Base-by-base conservation (phyloP, 2,797 vertebrate species). In the Enteromius paludinosus region DNA sequence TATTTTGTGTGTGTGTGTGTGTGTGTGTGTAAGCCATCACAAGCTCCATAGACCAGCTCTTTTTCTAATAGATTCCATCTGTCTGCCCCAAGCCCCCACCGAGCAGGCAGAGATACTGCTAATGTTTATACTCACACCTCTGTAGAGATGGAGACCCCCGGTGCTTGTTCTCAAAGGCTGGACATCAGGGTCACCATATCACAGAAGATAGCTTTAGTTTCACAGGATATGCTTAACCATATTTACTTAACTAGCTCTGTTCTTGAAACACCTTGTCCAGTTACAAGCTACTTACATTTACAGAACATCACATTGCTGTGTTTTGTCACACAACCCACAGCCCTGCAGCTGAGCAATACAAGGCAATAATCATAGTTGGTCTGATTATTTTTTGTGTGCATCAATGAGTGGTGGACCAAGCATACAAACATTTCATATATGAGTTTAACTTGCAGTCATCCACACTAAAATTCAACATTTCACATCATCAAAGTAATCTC, bases 41-140 rank as follows among this genome's bases (percentile, higher is more conserved):
- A 87, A 79, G 79, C 78, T 87, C 77, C 65, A 85, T 70, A 82
- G 70, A 83, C 66, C 72, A 80, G 64, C 65, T 87, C 76, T 66
- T 72, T 62, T 86, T 74, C 81, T 88, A 86, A 86, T 86, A 79
- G 83, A 85, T 83, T 88, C 87, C 85, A 81, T 88, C 85, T 87
- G 85, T 88, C 71, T 87, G 76, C 77, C 83, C 79, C 65, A 78
- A 77, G 84, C 87, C 83, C 85, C 84, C 83, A 87, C 84, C 68
- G 82, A 85, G 85, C 78, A 82, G 75, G 78, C 84, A 87, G 59
- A 84, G 76, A 83, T 84, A 33, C 56, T 80, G 87, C 83, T 84
- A 88, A 87, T 88, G 82, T 88, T 88, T 85, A 88, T 81, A 64
- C 81, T 83, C 77, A 83, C 85, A 85, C 85, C 56, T 83, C 78